Evolutionary conservation across 2,113 vertebrate genomes (phyloP).

Genomic region (Tachuris rubrigastra): DNA sequence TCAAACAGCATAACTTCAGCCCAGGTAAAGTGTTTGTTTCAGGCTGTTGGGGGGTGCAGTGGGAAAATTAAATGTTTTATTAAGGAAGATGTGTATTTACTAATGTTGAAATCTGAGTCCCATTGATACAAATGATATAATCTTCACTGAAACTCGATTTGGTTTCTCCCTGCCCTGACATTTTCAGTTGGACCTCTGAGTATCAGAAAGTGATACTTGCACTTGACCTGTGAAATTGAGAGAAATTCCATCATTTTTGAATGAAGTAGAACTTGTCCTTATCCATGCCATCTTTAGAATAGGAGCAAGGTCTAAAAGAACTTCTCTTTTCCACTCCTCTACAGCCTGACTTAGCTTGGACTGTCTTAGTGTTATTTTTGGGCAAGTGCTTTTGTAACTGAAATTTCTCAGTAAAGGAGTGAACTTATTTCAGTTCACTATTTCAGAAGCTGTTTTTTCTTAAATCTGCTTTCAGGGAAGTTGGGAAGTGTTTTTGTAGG

Average conservation of each 20-base stretch:
- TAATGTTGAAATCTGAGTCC: not conserved
- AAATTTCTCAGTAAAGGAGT: not conserved
- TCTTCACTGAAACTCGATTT: not conserved
- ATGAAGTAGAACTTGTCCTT: not conserved
- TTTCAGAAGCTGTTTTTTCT: not conserved
- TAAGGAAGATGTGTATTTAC: not conserved
- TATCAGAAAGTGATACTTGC: not conserved
- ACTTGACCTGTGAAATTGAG: not conserved
- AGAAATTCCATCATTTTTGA: not conserved
- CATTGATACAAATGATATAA: not conserved
- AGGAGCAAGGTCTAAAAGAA: not conserved
- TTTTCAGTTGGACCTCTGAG: not conserved
- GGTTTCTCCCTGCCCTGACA: not conserved
- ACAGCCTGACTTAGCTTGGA: not conserved
- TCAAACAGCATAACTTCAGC: conserved; percentile 89
- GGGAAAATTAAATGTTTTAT: not conserved
- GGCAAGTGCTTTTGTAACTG: not conserved
- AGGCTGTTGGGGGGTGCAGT: not conserved
- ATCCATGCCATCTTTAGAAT: not conserved
- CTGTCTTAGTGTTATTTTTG: not conserved
- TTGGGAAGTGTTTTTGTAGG: not conserved
- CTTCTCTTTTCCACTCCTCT: not conserved
- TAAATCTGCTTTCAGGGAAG: not conserved
- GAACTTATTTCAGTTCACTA: not conserved
- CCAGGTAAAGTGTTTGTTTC: conserved; percentile 74